Percentiles rank a stretch among this genome's conserved stretches.
phyloP scores from a whole-genome alignment of 1,140 invertebrate species.

The Periplaneta americana region DNA sequence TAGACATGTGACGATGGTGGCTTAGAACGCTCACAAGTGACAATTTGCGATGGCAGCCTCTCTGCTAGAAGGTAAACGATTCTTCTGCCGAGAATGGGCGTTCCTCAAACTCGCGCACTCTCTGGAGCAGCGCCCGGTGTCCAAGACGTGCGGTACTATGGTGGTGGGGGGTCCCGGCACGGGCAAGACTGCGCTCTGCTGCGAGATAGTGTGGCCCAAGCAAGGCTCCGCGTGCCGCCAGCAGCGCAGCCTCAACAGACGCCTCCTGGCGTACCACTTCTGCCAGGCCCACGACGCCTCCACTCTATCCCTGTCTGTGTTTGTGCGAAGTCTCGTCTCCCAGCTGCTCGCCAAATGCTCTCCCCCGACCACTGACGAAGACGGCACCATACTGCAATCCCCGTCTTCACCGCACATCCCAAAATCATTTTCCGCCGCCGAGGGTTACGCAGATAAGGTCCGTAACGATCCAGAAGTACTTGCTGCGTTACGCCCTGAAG shows the following conservation, averaged over 20 bases:
- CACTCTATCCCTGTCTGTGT: slow-evolving; percentile 70
- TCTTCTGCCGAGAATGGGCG: slow-evolving; percentile 88
- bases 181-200: slow-evolving; percentile 71
- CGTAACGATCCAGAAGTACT: slow-evolving; percentile 59
- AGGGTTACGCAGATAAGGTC: slow-evolving; percentile 77
- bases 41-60: slow-evolving; percentile 25
- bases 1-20: background rate
- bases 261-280: slow-evolving; percentile 77
- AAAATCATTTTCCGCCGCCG: slow-evolving; percentile 45
- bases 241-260: slow-evolving; percentile 64
- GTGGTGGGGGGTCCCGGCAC: slow-evolving; percentile 85
- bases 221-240: slow-evolving; percentile 49
- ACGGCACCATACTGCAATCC: slow-evolving; percentile 14
- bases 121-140: slow-evolving; percentile 71
- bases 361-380: slow-evolving; percentile 32
- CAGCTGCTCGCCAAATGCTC: slow-evolving; percentile 63
- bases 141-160: slow-evolving; percentile 74
- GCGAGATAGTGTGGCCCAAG: slow-evolving; percentile 71
- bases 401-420: slow-evolving; percentile 6
- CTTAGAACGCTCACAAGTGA: background rate
- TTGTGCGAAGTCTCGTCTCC: slow-evolving; percentile 76
- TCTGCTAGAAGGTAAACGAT: slow-evolving; percentile 49
- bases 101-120: slow-evolving; percentile 91
- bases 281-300: slow-evolving; percentile 59
- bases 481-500: slow-evolving; percentile 60